Conservation (phyloP, 2,113 vertebrate genomes). For the Ciconia boyciana region DNA sequence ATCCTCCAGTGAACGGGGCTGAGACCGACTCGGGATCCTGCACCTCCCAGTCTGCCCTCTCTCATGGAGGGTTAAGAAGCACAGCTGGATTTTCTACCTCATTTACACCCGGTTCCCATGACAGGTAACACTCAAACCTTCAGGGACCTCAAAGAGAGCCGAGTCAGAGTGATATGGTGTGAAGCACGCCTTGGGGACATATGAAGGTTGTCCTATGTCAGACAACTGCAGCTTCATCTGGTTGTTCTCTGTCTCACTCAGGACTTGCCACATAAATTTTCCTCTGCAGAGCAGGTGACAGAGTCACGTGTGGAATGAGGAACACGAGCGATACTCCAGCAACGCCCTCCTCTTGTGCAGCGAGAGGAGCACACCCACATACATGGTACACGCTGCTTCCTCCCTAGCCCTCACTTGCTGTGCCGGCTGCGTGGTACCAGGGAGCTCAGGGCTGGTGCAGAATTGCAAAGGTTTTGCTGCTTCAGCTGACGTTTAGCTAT, state of each 20-base stretch:
- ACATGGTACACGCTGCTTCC: accelerated
- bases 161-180: accelerated
- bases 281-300: neutral
- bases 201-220: neutral
- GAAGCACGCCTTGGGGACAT: accelerated
- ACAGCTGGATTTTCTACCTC: neutral
- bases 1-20: neutral
- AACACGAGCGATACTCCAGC: neutral
- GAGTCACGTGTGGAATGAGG: neutral
- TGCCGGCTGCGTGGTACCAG: neutral
- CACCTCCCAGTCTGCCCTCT: neutral
- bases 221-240: neutral
- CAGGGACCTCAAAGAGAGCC: neutral
- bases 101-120: neutral
- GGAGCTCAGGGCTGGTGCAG: neutral
- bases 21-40: accelerated
- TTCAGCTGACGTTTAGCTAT: constrained; percentile 17
- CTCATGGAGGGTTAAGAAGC: neutral
- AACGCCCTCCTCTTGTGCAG: neutral
- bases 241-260: neutral
- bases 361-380: neutral
- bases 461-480: neutral
- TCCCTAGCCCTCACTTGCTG: neutral
- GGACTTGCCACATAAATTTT: accelerated
- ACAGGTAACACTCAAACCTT: neutral